phyloP scores from a whole-genome alignment of 2,888 invertebrate genomes.

The Tiliacea aurago region DNA sequence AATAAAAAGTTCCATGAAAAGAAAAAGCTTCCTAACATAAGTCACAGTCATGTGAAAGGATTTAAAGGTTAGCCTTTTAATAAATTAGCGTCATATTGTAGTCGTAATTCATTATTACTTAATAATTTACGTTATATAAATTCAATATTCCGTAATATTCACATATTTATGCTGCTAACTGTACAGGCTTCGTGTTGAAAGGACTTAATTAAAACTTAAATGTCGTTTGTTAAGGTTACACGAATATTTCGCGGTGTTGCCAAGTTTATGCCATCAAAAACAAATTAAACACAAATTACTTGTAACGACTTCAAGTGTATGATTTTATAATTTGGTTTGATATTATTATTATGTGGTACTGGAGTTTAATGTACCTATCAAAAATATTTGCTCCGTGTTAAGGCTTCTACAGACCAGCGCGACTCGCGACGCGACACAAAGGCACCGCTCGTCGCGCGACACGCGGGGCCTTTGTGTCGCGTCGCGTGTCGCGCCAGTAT shows the following conservation, averaged over 20 bases:
- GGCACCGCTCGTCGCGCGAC: too few relatives aligned
- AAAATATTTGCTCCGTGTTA: background rate
- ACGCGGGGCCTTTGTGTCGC: too few relatives aligned
- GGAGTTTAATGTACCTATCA: too few relatives aligned
- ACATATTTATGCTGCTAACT: constrained; percentile 14
- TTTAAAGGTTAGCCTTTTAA: background rate
- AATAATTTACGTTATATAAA: constrained; percentile 10
- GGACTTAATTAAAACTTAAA: constrained; percentile 52
- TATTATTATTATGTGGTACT: background rate
- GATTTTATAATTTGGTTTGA: constrained; percentile 15
- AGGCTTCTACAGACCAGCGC: too few relatives aligned
- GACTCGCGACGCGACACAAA: too few relatives aligned
- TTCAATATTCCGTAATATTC: constrained; percentile 28
- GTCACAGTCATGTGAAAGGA: background rate
- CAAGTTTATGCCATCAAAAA: constrained; percentile 47
- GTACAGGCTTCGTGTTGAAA: constrained; percentile 36
- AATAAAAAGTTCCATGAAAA: background rate
- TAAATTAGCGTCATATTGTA: background rate
- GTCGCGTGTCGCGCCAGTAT: too few relatives aligned
- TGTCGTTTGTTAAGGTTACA: constrained; percentile 51
- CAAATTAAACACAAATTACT: constrained; percentile 43
- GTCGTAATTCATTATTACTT: background rate
- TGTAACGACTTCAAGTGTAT: constrained; percentile 29
- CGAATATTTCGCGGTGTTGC: constrained; percentile 44
- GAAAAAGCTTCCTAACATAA: background rate